Base-by-base conservation (phyloP, 2,888 invertebrate genomes). In the Philopedon plagiatum region DNA sequence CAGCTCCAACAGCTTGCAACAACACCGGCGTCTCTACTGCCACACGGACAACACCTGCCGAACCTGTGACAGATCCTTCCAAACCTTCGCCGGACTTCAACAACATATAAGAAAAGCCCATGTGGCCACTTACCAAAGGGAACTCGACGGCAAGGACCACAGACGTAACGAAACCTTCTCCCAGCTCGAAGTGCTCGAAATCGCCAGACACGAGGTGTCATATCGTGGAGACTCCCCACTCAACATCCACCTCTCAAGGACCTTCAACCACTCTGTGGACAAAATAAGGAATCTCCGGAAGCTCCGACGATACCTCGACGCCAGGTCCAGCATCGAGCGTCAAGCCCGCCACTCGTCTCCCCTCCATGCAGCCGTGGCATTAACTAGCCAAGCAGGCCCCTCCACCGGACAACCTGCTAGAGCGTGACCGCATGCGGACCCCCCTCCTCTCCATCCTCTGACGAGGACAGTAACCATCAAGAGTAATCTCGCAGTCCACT, bases 101-200 rank as follows among this genome's bases (percentile, higher is more conserved):
- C 57, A 57, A 15, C 57, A 57, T 8, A 3, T 34, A 2, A 29
- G 57, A 5, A 57, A 57, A 9, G 34, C 57, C 8, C 57, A 57
- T 19, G 15, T 13, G 1, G 34, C 8, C 18, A 34, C 13, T 2
- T 57, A 57, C 15, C 23, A 54, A 15, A 9, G 13, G 13, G 29
- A 57, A 7, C 19, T 29, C 4, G 57, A 34, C n/a, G 13, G 2
- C 23, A 7, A 3, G 9, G 57, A 57, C 34, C 11, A 57, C 8
- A 5, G 57, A 11, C 13, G 34, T 5, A 15, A 32, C 7, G 15
- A 57, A n/a, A 34, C 57, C 15, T 57, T 57, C 34, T 19, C 1
- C n/a, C 37, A 3, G n/a, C 1, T 4, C 37, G n/a, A 37, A 37
- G 37, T n/a, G 4, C n/a, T n/a, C n/a, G 37, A 37, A 11, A 37